Base-by-base conservation (phyloP, 2,888 invertebrate species). In the Leucozona laternaria region DNA sequence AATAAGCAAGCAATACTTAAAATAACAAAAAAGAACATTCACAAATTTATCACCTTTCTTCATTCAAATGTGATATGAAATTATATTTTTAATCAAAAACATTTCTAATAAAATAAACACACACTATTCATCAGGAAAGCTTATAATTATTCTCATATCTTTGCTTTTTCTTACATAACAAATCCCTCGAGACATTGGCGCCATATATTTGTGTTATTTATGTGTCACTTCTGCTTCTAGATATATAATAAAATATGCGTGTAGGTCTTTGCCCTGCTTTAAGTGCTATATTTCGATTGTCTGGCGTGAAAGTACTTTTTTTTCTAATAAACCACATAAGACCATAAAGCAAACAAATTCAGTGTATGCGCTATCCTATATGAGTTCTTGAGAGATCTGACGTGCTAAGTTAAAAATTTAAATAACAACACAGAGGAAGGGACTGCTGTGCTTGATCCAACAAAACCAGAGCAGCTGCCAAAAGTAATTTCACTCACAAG, bases 161-260 rank as follows among this genome's bases (percentile, higher is more conserved):
- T 37, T 71, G 64, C 64, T 48, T 71, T 53, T 60, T 31, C 60
- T 55, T 64, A 75, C 60, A 53, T 45, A 71, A 79, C 78, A 81
- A 86, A 82, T 81, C 82, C 79, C 75, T 79, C n/a, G 58, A 86
- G 78, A 79, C 70, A 40, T 86, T 81, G 82, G 86, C 86, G 86
- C 77, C 82, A 71, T 70, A 75, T 62, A 66, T 57, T 48, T 55
- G 4, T 70, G 77, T 86, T 86, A 86, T 86, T 86, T 82, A 82
- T 86, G 78, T 82, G 78, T 60, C 86, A 86, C 75, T n/a, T n/a
- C n/a, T 66, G 20, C 34, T 64, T 66, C 25, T 45, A 34, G 7
- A 31, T 28, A 40, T 31, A 58, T 15, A 53, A 25, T 8, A 40
- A 37, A 73, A 62, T 25, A 40, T 66, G 58, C 68, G 66, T 70